Base-by-base conservation (phyloP, 2,797 vertebrate genomes). In the Diceros bicornis region DNA sequence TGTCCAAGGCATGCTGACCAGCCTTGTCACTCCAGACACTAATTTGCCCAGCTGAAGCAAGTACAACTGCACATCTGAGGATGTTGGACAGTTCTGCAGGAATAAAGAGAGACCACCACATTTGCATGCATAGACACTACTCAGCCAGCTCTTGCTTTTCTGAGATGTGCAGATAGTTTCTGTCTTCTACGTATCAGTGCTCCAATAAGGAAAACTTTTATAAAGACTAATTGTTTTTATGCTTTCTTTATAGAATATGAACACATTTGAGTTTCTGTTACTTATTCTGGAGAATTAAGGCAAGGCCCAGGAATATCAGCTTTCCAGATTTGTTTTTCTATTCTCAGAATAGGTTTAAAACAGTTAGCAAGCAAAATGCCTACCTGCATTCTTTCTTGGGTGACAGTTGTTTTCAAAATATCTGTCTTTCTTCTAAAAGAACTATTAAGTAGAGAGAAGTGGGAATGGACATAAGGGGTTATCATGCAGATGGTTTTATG, bases 231-330 rank as follows among this genome's bases (percentile, higher is more conserved):
- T 94, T 97, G 78, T 89, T 97, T 92, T 41, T 27, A 69, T 86
- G 55, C 29, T 91, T 96, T 37, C 79, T 95, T 95, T 96, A 69
- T 74, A 94, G 77, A 94, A 91, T 61, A 86, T 44, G 83, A 96
- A 90, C 16, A 57, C 71, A 64, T 86, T 91, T n/a, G 57, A 87
- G 29, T 44, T 82, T 90, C 89, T 94, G 7, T 95, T 62, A 20
- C 59, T 91, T 77, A 44, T 94, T 82, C 47, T 83, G 25, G 59
- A 94, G 32, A 25, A 69, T 79, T 89, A 96, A 59, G 20, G 29
- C 18, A 89, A 52, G 41, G 17, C 66, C 20, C 37, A 74, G 71
- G 66, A 95, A 55, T 66, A 57, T 89, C 85, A 93, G 75, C 29
- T 74, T 91, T 87, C 44, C 11, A 66, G 78, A 61, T 57, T 62